Base-by-base conservation (phyloP, 2,113 vertebrate genomes). In the Microtus pennsylvanicus region DNA sequence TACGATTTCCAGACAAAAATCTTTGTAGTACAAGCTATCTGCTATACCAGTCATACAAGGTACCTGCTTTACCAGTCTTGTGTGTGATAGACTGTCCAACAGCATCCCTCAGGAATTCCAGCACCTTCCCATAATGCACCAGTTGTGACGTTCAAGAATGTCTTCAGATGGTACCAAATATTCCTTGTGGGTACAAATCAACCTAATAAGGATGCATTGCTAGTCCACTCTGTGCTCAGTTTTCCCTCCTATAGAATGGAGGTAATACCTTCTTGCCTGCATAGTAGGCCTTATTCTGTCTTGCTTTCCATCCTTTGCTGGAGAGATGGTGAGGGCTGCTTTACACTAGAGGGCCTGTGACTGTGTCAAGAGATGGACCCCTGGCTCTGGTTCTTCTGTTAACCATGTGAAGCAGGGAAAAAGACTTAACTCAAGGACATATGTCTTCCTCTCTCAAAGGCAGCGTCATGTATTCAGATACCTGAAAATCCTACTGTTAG, bases 401-500 rank as follows among this genome's bases (percentile, higher is more conserved):
- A 28, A 38, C 38, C 19, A 0, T 10, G 21, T 55, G 91, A 86
- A 26, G 24, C 19, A 0, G 24, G 35, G 33, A 50, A 83, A 45
- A 22, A 38, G n/a, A 5, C 35, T 86, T 72, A 16, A 16, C 50
- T 38, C 21, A 9, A 22, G 26, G 33, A 13, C 65, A 74, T 28
- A 4, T 30, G 22, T 74, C n/a, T 61, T 89, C 47, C 21, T 70
- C 72, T 93, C 72, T 76, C n/a, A 76, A 76, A 52, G 50, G n/a
- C 88, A 89, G 61, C 6, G 42, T 83, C 86, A 33, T 63, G 67
- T 89, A 30, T 90, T 35, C 33, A 26, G 24, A 88, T n/a, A 16
- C 72, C 85, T 81, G 26, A 55, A 83, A 90, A 87, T 93, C 94
- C 87, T 55, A 9, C n/a, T 82, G 81, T n/a, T 58, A 74, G 52